Base-by-base conservation (phyloP, 2,888 invertebrate genomes). In the Reticulitermes lucifugus region DNA sequence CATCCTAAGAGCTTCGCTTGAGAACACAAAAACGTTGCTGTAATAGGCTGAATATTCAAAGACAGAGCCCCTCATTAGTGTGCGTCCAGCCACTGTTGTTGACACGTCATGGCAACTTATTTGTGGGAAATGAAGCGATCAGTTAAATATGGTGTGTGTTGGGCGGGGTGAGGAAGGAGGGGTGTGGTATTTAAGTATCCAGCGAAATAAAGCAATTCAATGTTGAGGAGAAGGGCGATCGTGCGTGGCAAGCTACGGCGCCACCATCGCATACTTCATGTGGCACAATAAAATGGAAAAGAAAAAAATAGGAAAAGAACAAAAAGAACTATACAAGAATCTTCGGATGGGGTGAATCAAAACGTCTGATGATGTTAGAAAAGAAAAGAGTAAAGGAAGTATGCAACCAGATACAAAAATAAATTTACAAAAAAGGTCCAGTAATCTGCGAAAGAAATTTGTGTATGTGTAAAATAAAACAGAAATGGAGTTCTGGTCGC, bases 91-190 rank as follows among this genome's bases (percentile, higher is more conserved):
- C 65, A 0, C 25, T 65, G 65, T 25, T 65, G 65, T 65, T 65
- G 65, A 65, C 65, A 65, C 65, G 65, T 65, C 65, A 55, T 79
- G 79, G 51, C 79, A 79, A 43, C 79, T 55, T 79, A 79, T 79
- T 79, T 79, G 79, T 46, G 55, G 59, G 79, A 79, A 79, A 79
- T 79, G 79, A 79, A 79, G 79, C 79, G 79, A 79, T 79, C 79
- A 79, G 79, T 65, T 65, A 65, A 65, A 65, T 65, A 65, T 65
- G 65, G 29, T 21, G 79, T 51, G 59, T 25, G 51, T 22, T 71
- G 46, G 79, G 43, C 2, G 43, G 21, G 21, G 79, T 1, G 29
- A 12, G 79, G 55, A 14, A 65, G 25, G 25, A 25, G 25, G 9
- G 65, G 65, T 10, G 10, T n/a, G 65, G 65, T 65, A 65, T 25